Percentiles rank a stretch among this genome's conserved stretches.
Evolutionary conservation across 2,888 invertebrate species (phyloP).

Genomic region (Hirudinaria manillensis): DNA sequence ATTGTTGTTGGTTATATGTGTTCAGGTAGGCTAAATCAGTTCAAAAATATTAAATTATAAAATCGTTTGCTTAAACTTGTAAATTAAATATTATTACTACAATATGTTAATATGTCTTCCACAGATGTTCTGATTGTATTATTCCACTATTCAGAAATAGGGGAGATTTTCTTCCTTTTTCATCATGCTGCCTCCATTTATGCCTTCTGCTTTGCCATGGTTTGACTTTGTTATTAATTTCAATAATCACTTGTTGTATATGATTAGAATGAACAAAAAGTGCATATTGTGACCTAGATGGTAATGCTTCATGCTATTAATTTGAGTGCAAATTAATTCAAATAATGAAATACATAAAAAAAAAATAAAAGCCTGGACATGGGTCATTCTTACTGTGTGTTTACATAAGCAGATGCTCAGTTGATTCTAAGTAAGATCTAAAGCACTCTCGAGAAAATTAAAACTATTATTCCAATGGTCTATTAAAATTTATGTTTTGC

Average conservation of each 20-base stretch:
- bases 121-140: constrained; percentile 47
- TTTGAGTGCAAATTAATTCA: too few relatives aligned
- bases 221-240: constrained; percentile 34
- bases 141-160: constrained; percentile 46
- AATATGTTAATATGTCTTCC: background rate
- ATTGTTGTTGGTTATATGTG: constrained; percentile 51
- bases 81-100: background rate
- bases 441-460: too few relatives aligned
- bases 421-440: too few relatives aligned
- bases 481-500: too few relatives aligned
- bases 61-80: background rate
- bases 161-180: constrained; percentile 48
- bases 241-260: background rate
- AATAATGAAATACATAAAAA: background rate
- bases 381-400: background rate
- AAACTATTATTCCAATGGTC: too few relatives aligned
- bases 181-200: constrained; percentile 52
- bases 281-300: too few relatives aligned
- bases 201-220: constrained; percentile 51
- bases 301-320: too few relatives aligned
- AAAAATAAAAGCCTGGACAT: background rate
- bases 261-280: background rate
- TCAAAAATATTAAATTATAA: background rate
- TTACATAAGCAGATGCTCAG: too few relatives aligned
- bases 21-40: constrained; percentile 41